phyloP scores from a whole-genome alignment of 2,797 vertebrate species.

The Leuciscus waleckii region DNA sequence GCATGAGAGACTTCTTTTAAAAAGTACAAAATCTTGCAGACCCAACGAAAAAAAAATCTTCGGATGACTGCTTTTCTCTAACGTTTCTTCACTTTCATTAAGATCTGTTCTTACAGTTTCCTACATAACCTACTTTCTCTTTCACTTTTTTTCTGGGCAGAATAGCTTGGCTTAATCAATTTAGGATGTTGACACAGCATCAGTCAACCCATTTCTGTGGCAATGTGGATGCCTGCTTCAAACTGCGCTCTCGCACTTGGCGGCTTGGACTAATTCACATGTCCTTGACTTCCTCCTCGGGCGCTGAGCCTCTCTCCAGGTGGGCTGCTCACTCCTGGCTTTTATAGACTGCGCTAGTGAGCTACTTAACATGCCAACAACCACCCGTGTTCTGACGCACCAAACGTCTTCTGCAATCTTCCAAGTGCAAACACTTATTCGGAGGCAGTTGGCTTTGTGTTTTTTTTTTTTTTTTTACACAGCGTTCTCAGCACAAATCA shows the following conservation, averaged over 20 bases:
- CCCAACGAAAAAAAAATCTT: not conserved
- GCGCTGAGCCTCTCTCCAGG: constrained; percentile 40
- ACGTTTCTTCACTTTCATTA: not conserved
- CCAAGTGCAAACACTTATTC: constrained; percentile 47
- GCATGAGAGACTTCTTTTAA: not conserved
- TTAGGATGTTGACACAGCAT: constrained; percentile 27
- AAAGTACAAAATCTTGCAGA: not conserved
- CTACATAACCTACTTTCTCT: constrained; percentile 28
- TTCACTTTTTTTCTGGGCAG: constrained; percentile 1
- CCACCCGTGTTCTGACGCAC: constrained; percentile 35
- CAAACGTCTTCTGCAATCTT: constrained; percentile 39
- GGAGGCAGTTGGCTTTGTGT: not conserved
- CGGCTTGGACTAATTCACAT: constrained; percentile 42
- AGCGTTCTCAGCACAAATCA: constrained; percentile 7
- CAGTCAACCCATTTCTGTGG: constrained; percentile 37
- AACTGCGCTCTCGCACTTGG: constrained; percentile 8
- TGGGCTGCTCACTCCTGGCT: constrained; percentile 46
- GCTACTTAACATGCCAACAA: constrained; percentile 48
- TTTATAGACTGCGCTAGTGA: constrained; percentile 49
- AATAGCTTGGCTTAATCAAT: constrained; percentile 36
- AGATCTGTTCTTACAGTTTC: not conserved
- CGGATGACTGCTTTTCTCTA: not conserved
- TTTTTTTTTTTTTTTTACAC: not conserved
- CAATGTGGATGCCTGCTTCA: constrained; percentile 19
- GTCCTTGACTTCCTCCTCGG: constrained; percentile 55